Evolutionary conservation across 2,113 vertebrate species (phyloP).

Genomic region (Misgurnus mizolepis): DNA sequence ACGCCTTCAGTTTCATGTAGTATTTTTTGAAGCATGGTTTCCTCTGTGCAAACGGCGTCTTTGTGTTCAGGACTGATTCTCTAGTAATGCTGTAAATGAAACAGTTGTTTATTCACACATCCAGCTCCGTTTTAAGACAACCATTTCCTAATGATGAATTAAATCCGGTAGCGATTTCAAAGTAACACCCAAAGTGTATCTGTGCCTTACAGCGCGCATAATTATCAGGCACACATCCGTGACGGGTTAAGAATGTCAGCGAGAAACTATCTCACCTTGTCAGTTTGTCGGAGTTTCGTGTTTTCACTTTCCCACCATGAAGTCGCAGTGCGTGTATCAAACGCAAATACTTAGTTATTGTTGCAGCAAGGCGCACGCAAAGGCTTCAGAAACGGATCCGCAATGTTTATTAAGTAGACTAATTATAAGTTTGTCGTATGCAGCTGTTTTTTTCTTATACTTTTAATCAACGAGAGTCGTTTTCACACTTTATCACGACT

Average conservation of each 20-base stretch:
- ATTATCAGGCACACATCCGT: slow-evolving; percentile 68
- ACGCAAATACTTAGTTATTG: slow-evolving; percentile 51
- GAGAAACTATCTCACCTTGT: slow-evolving; percentile 70
- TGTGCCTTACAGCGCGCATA: slow-evolving; percentile 53
- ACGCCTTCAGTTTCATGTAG: background rate
- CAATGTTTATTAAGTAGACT: slow-evolving; percentile 21
- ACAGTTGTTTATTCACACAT: slow-evolving; percentile 51
- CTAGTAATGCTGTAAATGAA: slow-evolving; percentile 32
- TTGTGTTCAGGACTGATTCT: slow-evolving; percentile 11
- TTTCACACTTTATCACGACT: slow-evolving; percentile 32
- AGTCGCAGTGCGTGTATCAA: slow-evolving; percentile 62
- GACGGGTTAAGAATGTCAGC: slow-evolving; percentile 68
- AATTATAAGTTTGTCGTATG: slow-evolving; percentile 25
- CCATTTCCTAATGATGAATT: slow-evolving; percentile 35
- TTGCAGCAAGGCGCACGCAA: slow-evolving; percentile 32
- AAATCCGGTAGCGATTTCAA: slow-evolving; percentile 34
- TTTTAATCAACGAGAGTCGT: slow-evolving; percentile 31
- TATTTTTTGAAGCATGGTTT: background rate
- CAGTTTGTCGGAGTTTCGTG: slow-evolving; percentile 59
- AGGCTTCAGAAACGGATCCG: background rate
- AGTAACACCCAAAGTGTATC: slow-evolving; percentile 33
- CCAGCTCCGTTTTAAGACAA: slow-evolving; percentile 28
- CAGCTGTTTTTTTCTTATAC: slow-evolving; percentile 11
- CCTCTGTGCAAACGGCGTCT: background rate
- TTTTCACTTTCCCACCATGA: slow-evolving; percentile 55